Percentiles rank a stretch among this genome's conserved stretches.
Conservation (phyloP, 2,888 invertebrate genomes). For the Drosophila pseudotakahashii region DNA sequence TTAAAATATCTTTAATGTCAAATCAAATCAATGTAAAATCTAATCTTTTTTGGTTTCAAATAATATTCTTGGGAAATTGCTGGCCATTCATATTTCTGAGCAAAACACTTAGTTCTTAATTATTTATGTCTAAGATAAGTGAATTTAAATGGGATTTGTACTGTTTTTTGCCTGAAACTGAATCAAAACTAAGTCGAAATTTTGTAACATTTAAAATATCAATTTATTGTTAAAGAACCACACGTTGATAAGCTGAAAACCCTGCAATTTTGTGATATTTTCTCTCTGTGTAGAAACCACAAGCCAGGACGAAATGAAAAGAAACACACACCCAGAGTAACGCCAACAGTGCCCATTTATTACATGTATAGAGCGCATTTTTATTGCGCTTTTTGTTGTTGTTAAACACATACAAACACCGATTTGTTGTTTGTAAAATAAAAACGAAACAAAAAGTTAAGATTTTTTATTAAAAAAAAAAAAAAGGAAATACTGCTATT, state of each 20-base stretch:
- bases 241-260: neutral
- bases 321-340: constrained; percentile 32
- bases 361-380: constrained; percentile 51
- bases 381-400: constrained; percentile 31
- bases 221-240: neutral
- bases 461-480: too few relatives aligned
- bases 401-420: constrained; percentile 12
- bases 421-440: constrained; percentile 30
- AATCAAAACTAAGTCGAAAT: too few relatives aligned
- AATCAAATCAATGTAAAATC: too few relatives aligned
- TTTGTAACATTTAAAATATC: neutral
- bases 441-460: constrained; percentile 5
- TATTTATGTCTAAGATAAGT: constrained; percentile 5
- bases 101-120: neutral
- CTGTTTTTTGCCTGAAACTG: too few relatives aligned
- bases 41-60: neutral
- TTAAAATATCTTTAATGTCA: too few relatives aligned
- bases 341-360: constrained; percentile 72
- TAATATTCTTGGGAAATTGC: neutral
- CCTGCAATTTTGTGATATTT: constrained; percentile 1
- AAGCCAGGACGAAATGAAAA: neutral
- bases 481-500: too few relatives aligned
- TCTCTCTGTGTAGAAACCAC: neutral
- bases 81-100: neutral
- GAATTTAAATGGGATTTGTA: neutral